Base-by-base conservation (phyloP, 2,888 invertebrate genomes). In the Dryocosmus kuriphilus region DNA sequence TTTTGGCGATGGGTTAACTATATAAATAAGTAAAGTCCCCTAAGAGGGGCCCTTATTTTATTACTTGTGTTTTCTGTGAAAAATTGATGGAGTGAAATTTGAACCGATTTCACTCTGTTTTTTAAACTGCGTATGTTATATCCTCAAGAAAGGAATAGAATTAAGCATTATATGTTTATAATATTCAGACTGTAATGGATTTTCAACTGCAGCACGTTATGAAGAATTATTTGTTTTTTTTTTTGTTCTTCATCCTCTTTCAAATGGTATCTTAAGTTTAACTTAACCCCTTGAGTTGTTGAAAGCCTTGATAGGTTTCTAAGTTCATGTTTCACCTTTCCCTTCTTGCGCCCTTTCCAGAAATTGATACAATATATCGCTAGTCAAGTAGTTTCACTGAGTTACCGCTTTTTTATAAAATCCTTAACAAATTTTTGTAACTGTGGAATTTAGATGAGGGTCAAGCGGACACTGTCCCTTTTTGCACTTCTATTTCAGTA, bases 291-390 rank as follows among this genome's bases (percentile, higher is more conserved):
- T 81, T 82, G 85, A 88, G 86, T 87, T 86, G 84, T 81, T 83
- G 82, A 81, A 80, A 85, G 81, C 80, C 83, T 87, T 87, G 85
- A 84, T 75, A 79, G 90, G 90, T 88, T 90, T 90, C 89, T 71
- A 81, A 86, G 85, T 86, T 89, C 86, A 81, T 85, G 81, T 90
- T 88, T 85, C 88, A 84, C 80, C 75, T 71, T 76, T 74, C 74
- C 74, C 79, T 77, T 78, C 75, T 67, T 75, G 65, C 74, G 73
- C 60, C 46, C 82, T 79, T 78, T 67, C 41, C 75, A 75, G 86
- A 87, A 88, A 89, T 80, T 83, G 87, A 89, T 87, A 87, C 85
- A 80, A 71, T 46, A n/a, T 41, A n/a, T n/a, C n/a, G 41, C 16
- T 35, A 41, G 41, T n/a, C n/a, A n/a, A 51, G 9, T 51, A n/a